Conservation (phyloP, 2,888 invertebrate genomes). For the Pomacea canaliculata region DNA sequence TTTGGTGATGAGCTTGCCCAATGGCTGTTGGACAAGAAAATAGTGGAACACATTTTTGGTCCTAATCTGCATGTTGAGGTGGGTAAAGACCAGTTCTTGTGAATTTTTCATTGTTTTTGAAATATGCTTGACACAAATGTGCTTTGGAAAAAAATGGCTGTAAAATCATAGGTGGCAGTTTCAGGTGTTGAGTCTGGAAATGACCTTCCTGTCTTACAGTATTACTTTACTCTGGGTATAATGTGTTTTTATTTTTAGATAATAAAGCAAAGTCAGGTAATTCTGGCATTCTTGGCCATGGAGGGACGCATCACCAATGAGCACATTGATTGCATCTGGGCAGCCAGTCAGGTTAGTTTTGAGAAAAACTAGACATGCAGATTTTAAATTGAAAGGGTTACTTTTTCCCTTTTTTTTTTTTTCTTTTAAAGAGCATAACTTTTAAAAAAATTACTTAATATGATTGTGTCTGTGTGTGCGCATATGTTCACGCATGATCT, state of each 20-base stretch:
- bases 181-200: no score
- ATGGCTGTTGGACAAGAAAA: constrained; percentile 90
- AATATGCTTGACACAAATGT: background rate
- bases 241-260: constrained; percentile 73
- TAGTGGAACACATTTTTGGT: constrained; percentile 95
- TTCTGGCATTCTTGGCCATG: constrained; percentile 91
- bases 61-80: constrained; percentile 96
- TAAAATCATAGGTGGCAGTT: no score
- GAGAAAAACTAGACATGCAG: background rate
- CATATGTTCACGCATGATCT: no score
- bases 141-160: no score
- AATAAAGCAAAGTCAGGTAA: constrained; percentile 94
- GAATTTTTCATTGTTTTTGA: background rate
- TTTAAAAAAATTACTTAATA: no score
- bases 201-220: no score
- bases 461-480: no score
- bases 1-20: constrained; percentile 81
- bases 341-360: constrained; percentile 81
- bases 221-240: no score
- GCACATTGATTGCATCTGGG: constrained; percentile 93
- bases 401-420: no score
- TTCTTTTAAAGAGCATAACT: no score
- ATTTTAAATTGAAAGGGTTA: no score
- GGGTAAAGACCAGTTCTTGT: constrained; percentile 29
- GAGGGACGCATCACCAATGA: constrained; percentile 91